phyloP scores from a whole-genome alignment of 2,888 invertebrate genomes.

The Yponomeuta cagnagella region DNA sequence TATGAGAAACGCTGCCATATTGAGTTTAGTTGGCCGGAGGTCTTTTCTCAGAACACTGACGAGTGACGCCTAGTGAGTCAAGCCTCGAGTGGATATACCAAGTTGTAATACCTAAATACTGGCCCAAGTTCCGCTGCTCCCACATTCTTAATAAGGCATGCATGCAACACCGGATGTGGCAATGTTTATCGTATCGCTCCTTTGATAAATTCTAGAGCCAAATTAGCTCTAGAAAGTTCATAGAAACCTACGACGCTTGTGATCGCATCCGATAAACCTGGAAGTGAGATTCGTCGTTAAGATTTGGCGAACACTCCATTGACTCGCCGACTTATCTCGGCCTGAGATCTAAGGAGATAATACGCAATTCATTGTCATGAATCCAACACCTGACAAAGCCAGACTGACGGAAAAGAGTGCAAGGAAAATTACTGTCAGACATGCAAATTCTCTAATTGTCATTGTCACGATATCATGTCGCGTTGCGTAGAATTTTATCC shows the following conservation, averaged over 20 bases:
- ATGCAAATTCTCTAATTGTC: conserved; percentile 45
- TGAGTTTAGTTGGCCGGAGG: neutral
- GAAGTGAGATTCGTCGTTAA: conserved; percentile 1
- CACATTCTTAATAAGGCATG: conserved; percentile 34
- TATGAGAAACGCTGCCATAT: conserved; percentile 18
- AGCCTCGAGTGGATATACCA: conserved; percentile 19
- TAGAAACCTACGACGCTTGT: neutral
- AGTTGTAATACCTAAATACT: neutral
- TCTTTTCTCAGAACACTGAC: neutral
- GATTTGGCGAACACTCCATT: conserved; percentile 5
- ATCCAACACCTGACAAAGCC: conserved; percentile 37
- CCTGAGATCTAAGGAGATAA: conserved; percentile 20
- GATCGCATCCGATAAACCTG: neutral
- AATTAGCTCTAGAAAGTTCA: neutral
- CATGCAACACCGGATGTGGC: conserved; percentile 2
- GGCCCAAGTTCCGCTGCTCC: conserved; percentile 47
- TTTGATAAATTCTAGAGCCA: neutral
- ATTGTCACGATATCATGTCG: conserved; percentile 40
- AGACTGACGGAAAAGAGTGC: conserved; percentile 44
- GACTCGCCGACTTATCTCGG: conserved; percentile 1
- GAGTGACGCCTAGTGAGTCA: conserved; percentile 2
- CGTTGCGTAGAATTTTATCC: neutral
- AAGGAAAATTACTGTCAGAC: conserved; percentile 37
- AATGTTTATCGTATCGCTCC: neutral
- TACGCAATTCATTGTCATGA: conserved; percentile 23